Evolutionary conservation across 64 coral and sea anemone species (phyloP).

Genomic region (Montipora efflorescens): DNA sequence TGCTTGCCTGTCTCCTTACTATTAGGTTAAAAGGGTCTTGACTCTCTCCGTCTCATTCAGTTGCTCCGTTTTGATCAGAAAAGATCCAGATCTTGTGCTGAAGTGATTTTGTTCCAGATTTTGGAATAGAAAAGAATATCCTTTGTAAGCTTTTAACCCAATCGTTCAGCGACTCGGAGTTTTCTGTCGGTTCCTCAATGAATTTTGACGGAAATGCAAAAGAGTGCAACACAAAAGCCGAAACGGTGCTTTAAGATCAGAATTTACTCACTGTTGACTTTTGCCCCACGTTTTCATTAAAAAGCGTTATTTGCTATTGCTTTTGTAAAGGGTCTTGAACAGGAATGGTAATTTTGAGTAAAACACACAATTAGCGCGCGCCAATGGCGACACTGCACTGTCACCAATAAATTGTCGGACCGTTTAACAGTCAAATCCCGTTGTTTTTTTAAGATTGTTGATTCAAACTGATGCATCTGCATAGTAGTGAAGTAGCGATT

Average conservation of each 20-base stretch:
- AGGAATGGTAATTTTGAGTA: slow-evolving; percentile 52
- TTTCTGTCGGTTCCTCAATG: background rate
- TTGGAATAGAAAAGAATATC: slow-evolving; percentile 41
- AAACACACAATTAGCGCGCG: slow-evolving; percentile 48
- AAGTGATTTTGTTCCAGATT: background rate
- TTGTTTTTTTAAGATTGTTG: slow-evolving; percentile 55
- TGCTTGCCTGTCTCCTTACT: background rate
- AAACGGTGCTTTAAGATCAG: background rate
- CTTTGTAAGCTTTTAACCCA: slow-evolving; percentile 23
- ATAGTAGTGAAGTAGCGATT: background rate
- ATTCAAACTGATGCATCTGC: slow-evolving; percentile 10
- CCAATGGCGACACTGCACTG: slow-evolving; percentile 14
- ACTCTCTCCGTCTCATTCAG: background rate
- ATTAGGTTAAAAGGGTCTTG: background rate
- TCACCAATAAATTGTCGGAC: slow-evolving; percentile 7
- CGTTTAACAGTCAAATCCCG: slow-evolving; percentile 51
- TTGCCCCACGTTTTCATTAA: slow-evolving; percentile 46
- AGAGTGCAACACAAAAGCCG: slow-evolving; percentile 6
- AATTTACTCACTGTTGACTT: slow-evolving; percentile 43
- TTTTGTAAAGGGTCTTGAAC: slow-evolving; percentile 30
- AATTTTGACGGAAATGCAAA: background rate
- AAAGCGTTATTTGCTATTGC: slow-evolving; percentile 1
- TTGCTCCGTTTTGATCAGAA: background rate
- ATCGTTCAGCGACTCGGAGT: background rate
- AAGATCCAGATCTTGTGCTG: background rate